Evolutionary conservation across 2,797 vertebrate species (phyloP), one percentile per base, ranked within the genome.

Genomic region (Cetoscarus ocellatus): DNA sequence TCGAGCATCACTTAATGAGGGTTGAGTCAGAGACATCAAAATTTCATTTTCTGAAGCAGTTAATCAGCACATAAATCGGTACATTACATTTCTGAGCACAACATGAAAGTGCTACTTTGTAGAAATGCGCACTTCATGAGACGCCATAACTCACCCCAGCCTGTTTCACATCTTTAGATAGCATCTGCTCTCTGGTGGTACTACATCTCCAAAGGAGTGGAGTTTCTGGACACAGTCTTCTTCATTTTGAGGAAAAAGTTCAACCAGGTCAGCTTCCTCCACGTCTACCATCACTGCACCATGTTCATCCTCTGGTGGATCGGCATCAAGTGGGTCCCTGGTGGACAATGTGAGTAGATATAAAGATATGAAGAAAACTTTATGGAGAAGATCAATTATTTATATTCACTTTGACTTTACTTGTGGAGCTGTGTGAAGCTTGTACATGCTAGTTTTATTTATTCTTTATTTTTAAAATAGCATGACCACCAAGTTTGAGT

Each of bases 271-370:
- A 99, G 96, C 94, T 99, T 99, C 85, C 95, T 99, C 76, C 98
- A 99, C 5, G 98, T 99, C 59, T 99, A 99, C 90, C 98, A 99
- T 83, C 98, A 99, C 94, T 99, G 96, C 89, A 98, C 98, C 75
- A 99, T 99, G 98, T 99, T 99, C 92, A 98, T 98, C 35, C 93
- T 99, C 71, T 99, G 98, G 98, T 99, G 98, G 98, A 97, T 99
- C 73, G 98, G 98, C 79, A 98, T 99, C 88, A 99, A 99, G 70
- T 99, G 98, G 98, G 98, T 99, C 51, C 97, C 98, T 15, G 98
- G 98, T 45, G 98, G 98, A 90, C 98, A 99, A 93, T 96, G 98
- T 99, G 86, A 96, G 96, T 94, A 75, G 42, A 51, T 27, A 4
- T 27, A 43, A 18, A 1, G 5, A 10, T 17, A 47, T 47, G 7